phyloP scores from a whole-genome alignment of 2,113 vertebrate species.

The Motacilla tschutschensis region DNA sequence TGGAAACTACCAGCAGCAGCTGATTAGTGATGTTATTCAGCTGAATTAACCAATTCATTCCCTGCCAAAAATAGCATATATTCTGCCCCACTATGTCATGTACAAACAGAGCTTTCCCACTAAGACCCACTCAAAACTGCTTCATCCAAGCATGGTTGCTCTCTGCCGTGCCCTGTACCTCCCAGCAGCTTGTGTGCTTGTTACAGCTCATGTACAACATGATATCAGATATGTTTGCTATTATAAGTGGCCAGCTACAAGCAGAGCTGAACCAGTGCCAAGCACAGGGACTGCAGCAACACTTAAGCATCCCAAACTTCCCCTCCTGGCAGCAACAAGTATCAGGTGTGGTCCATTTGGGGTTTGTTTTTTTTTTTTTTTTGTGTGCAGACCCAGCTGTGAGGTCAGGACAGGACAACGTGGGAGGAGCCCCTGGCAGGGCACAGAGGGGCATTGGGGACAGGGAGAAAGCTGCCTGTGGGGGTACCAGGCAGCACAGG shows the following conservation, averaged over 20 bases:
- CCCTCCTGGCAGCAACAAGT: neutral
- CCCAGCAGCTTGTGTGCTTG: neutral
- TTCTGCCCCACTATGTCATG: neutral
- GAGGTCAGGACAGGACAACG: neutral
- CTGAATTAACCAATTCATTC: neutral
- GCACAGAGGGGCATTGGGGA: fast-evolving
- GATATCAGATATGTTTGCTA: neutral
- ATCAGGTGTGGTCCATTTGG: neutral
- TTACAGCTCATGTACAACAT: neutral
- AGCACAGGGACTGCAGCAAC: neutral
- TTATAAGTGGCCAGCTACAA: neutral
- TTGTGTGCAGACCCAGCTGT: neutral
- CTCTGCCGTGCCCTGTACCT: neutral
- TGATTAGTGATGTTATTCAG: neutral
- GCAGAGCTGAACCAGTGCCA: neutral
- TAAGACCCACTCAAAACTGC: neutral
- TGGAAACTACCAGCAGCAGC: neutral
- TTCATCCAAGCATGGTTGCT: fast-evolving
- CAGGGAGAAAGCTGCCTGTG: neutral
- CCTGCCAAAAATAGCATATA: fast-evolving
- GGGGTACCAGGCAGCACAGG: neutral
- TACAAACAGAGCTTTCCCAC: neutral
- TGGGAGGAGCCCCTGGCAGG: neutral
- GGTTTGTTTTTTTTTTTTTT: neutral
- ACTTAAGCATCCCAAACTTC: neutral